Evolutionary conservation across 1,140 invertebrate genomes (phyloP).

Genomic region (Achatina immaculata): DNA sequence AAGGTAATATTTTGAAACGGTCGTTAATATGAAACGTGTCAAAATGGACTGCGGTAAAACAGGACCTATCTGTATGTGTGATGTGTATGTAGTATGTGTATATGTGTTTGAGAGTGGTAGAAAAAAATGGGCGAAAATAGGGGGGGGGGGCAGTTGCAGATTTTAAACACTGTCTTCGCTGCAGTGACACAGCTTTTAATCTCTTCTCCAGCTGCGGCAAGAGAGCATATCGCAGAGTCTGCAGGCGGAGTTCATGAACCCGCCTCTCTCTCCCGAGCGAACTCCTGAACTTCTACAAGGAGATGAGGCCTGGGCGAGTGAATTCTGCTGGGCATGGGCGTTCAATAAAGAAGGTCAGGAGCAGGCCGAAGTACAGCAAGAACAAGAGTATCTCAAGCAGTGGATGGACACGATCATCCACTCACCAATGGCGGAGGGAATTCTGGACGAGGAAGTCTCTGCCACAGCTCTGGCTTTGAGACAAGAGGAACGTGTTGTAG

Average conservation of each 20-base stretch:
- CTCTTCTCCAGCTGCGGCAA: not conserved
- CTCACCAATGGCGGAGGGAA: slow-evolving; percentile 5
- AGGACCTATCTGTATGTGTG: no score
- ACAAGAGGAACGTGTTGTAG: not conserved
- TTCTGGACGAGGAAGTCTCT: not conserved
- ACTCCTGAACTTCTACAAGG: slow-evolving; percentile 2
- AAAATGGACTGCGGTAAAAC: no score
- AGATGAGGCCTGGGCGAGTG: slow-evolving; percentile 23
- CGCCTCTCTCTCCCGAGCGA: not conserved
- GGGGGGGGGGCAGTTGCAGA: no score
- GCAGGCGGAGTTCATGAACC: slow-evolving; percentile 24
- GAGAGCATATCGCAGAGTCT: slow-evolving; percentile 13
- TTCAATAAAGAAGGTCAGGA: slow-evolving; percentile 25
- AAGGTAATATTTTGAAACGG: no score
- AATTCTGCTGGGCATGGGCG: slow-evolving; percentile 30
- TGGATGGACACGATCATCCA: slow-evolving; percentile 26
- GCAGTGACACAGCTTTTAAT: no score
- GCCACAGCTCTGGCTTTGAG: not conserved
- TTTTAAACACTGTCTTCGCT: no score
- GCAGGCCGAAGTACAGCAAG: not conserved
- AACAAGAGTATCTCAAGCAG: slow-evolving; percentile 13
- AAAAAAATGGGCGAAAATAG: no score
- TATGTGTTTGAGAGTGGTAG: no score
- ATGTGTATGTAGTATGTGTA: no score
- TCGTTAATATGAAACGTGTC: no score